phyloP scores from a whole-genome alignment of 2,888 invertebrate genomes.

The Eupithecia centaureata region DNA sequence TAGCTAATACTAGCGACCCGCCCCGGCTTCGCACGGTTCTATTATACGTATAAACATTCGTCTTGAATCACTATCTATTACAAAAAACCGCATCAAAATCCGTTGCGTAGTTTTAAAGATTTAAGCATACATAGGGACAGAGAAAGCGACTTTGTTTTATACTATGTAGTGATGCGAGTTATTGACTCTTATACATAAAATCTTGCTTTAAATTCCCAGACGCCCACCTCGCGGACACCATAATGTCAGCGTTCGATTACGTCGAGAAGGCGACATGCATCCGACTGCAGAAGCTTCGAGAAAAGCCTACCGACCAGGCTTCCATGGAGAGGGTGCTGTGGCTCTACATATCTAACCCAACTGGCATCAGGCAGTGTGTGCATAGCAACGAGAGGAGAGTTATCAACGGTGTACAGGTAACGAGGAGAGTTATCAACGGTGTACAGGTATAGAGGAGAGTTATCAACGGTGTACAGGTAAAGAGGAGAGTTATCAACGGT shows the following conservation, averaged over 20 bases:
- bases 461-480: conserved; percentile 71
- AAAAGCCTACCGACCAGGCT: conserved; percentile 63
- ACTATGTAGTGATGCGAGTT: no score
- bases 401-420: conserved; percentile 71
- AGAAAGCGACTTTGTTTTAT: no score
- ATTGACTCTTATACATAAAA: no score
- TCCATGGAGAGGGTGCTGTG: conserved; percentile 66
- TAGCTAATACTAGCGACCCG: no score
- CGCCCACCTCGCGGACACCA: conserved; percentile 57
- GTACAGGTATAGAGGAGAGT: conserved; percentile 67
- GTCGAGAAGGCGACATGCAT: conserved; percentile 74
- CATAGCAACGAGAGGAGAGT: conserved; percentile 70
- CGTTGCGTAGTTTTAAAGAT: no score
- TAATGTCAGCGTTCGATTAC: conserved; percentile 69
- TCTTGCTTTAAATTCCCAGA: conserved; percentile 48
- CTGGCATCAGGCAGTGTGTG: conserved; percentile 72
- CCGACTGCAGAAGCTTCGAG: conserved; percentile 68
- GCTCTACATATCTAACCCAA: conserved; percentile 74
- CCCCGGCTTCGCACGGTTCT: no score
- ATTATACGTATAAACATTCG: no score
- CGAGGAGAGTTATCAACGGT: conserved; percentile 58
- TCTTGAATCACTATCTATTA: no score
- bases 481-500: conserved; percentile 58
- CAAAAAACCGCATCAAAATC: no score
- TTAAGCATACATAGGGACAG: no score